Conservation (phyloP, 1,140 invertebrate genomes). For the Drosophila bifasciata region DNA sequence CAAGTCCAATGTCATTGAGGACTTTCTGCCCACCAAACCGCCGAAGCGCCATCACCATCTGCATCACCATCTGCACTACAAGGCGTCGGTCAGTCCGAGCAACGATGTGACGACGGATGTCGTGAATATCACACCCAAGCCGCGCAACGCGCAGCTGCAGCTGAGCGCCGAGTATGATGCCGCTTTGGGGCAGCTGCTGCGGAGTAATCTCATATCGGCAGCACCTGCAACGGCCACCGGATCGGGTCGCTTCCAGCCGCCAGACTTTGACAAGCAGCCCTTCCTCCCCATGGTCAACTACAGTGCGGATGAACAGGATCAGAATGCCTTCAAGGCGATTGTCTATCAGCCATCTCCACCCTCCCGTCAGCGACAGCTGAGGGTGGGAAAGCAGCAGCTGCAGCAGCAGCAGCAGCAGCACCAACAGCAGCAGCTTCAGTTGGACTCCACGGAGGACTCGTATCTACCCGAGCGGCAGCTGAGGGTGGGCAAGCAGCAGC, state of each 20-base stretch:
- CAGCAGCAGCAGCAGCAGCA: slow-evolving; percentile 16
- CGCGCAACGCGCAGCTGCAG: slow-evolving; percentile 51
- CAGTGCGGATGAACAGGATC: slow-evolving; percentile 86
- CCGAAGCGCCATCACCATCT: slow-evolving; percentile 61
- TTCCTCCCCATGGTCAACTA: slow-evolving; percentile 87
- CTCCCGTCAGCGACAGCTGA: slow-evolving; percentile 46
- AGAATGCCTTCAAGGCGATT: slow-evolving; percentile 85
- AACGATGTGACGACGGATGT: slow-evolving; percentile 58
- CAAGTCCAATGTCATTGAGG: slow-evolving; percentile 69
- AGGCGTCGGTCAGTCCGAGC: slow-evolving; percentile 51
- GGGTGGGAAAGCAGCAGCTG: slow-evolving; percentile 60
- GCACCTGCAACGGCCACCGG: slow-evolving; percentile 43
- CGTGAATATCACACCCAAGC: slow-evolving; percentile 84
- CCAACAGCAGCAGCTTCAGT: slow-evolving; percentile 6
- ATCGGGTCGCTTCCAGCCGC: slow-evolving; percentile 82
- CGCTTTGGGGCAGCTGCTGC: slow-evolving; percentile 52
- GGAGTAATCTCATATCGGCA: slow-evolving; percentile 52
- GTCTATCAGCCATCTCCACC: slow-evolving; percentile 65
- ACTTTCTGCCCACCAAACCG: slow-evolving; percentile 68
- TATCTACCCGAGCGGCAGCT: slow-evolving; percentile 56
- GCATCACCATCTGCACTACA: slow-evolving; percentile 40
- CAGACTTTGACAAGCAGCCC: slow-evolving; percentile 86
- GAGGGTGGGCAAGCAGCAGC: slow-evolving; percentile 56
- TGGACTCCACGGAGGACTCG: slow-evolving; percentile 25
- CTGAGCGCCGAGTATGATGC: slow-evolving; percentile 64